Conservation (phyloP, 2,797 vertebrate species). For the Tapera naevia region DNA sequence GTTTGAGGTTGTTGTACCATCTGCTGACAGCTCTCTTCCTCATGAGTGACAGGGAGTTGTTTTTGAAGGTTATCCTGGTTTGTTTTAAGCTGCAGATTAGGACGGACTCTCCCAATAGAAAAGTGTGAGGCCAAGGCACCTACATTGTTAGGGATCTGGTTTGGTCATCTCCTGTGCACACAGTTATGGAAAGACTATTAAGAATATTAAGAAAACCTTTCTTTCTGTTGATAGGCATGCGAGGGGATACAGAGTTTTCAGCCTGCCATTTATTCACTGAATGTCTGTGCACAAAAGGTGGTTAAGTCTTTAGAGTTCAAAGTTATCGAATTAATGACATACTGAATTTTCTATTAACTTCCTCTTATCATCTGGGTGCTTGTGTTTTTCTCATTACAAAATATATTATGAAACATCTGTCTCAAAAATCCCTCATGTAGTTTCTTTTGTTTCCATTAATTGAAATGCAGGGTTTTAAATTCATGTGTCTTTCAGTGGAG, state of each 20-base stretch:
- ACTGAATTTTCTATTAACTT: background rate
- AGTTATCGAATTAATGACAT: background rate
- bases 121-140: background rate
- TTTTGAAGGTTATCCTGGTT: background rate
- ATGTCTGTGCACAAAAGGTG: background rate
- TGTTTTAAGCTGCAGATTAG: background rate
- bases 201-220: background rate
- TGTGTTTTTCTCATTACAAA: background rate
- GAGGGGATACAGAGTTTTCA: background rate
- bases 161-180: background rate
- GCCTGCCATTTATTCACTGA: background rate
- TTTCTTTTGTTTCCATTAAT: background rate
- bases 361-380: background rate
- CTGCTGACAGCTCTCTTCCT: background rate
- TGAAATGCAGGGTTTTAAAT: background rate
- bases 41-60: background rate
- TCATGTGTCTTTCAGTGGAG: background rate
- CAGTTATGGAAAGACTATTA: background rate
- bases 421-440: background rate
- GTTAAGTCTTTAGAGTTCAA: background rate
- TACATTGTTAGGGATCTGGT: accelerated
- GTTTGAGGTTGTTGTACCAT: background rate
- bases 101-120: background rate
- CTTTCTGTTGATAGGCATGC: background rate
- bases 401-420: background rate